Conservation (phyloP, 2,113 vertebrate genomes). For the Salvelinus namaycush region DNA sequence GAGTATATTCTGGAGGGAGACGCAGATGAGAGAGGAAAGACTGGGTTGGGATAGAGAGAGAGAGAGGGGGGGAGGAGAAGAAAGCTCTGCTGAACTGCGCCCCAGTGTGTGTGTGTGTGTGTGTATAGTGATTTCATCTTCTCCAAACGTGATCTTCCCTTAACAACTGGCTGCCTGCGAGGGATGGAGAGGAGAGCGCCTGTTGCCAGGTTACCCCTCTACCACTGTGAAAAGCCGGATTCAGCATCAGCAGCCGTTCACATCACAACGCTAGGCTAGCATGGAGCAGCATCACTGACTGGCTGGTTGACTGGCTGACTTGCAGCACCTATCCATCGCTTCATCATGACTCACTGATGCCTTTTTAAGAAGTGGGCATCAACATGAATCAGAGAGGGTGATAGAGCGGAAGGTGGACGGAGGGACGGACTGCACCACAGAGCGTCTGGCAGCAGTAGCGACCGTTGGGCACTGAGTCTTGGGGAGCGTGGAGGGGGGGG, state of each 20-base stretch:
- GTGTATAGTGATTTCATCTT: slow-evolving; percentile 29
- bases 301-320: slow-evolving; percentile 6
- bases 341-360: slow-evolving; percentile 12
- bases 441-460: neutral
- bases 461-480: neutral
- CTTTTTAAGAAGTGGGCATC: slow-evolving; percentile 20
- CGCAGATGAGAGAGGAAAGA: neutral
- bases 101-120: no score
- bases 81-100: slow-evolving; percentile 12
- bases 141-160: slow-evolving; percentile 28
- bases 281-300: slow-evolving; percentile 48
- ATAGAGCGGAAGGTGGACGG: slow-evolving; percentile 22
- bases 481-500: neutral
- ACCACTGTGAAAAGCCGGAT: slow-evolving; percentile 32
- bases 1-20: slow-evolving; percentile 16
- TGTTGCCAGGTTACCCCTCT: slow-evolving; percentile 62
- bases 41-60: neutral
- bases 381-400: slow-evolving; percentile 44
- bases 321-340: no score
- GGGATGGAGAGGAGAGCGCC: slow-evolving; percentile 26
- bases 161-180: slow-evolving; percentile 30
- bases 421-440: neutral
- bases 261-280: slow-evolving; percentile 15
- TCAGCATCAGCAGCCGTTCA: slow-evolving; percentile 19
- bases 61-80: neutral